Base-by-base conservation (phyloP, 1,140 invertebrate species). In the Onthophagus taurus region DNA sequence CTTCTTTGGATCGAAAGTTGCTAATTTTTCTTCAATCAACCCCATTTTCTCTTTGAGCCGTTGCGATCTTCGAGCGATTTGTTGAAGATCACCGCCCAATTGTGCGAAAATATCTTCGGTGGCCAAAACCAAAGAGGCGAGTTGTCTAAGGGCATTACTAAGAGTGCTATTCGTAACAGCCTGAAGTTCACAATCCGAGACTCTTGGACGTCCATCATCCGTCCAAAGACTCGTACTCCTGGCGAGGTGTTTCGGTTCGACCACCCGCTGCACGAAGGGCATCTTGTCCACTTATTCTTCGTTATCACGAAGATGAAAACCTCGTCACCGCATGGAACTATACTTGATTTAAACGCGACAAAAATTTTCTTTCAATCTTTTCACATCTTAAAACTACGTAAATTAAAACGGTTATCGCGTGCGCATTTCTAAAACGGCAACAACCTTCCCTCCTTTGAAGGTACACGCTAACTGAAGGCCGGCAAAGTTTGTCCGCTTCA, bases 61-160 rank as follows among this genome's bases (percentile, higher is more conserved):
- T 30, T 75, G 73, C 6, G 80, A 77, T 48, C 82, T 69, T 52
- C 78, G 72, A 29, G 73, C 72, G 47, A 88, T 75, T 45, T 70
- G 66, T 58, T 78, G 70, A 51, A 86, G 69, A 57, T 85, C 77
- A 37, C 69, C 69, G 14, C 80, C 76, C 52, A 88, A 68, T 52
- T 82, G 80, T 56, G 72, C 73, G 63, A 86, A 87, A 43, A 88
- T 80, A 59, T 85, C 81, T 59, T 84, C 77, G 48, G 85, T 83
- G 30, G 81, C 72, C 37, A 81, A 61, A 49, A 85, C 78, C 57
- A 88, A 65, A n/a, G 81, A 84, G 19, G 83, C 81, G 55, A 88
- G 71, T 62, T 88, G 85, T 29, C 78, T 65, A 24, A 88, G 66
- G 13, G 81, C 80, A 62, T 81, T 84, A 63, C 81, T 78, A 37